phyloP scores from a whole-genome alignment of 2,113 vertebrate genomes.

The Hyaena hyaena region DNA sequence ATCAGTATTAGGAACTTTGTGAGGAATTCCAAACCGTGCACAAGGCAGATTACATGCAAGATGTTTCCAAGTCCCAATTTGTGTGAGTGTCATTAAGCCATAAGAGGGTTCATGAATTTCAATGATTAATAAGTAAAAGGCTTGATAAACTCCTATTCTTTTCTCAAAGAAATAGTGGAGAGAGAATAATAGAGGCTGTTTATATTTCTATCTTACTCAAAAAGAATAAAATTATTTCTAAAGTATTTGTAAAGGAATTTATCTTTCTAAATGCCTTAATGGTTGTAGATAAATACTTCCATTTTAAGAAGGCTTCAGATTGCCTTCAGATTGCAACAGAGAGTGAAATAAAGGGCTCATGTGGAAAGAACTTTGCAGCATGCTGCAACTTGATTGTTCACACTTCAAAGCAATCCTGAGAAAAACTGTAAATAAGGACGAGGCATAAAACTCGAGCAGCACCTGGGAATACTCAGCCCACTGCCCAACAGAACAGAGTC shows the following conservation, averaged over 20 bases:
- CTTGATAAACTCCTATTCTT: background rate
- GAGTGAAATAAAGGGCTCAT: slow-evolving; percentile 72
- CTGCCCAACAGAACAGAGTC: slow-evolving; percentile 83
- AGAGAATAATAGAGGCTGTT: background rate
- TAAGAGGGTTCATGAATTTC: background rate
- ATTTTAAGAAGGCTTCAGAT: slow-evolving; percentile 66
- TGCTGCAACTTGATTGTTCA: slow-evolving; percentile 81
- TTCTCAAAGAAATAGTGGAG: background rate
- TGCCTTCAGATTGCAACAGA: slow-evolving; percentile 66
- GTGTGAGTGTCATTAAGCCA: background rate
- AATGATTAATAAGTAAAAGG: slow-evolving; percentile 1
- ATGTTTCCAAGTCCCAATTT: background rate
- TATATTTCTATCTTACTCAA: background rate
- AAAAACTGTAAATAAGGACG: slow-evolving; percentile 88
- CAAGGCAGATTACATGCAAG: background rate
- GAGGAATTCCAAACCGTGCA: background rate
- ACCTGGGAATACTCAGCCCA: slow-evolving; percentile 87
- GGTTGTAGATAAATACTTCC: slow-evolving; percentile 64
- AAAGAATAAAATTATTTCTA: slow-evolving; percentile 59
- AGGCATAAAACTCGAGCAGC: slow-evolving; percentile 83
- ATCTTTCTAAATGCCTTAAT: slow-evolving; percentile 59
- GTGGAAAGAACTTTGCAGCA: slow-evolving; percentile 75
- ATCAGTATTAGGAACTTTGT: background rate
- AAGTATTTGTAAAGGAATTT: slow-evolving; percentile 61
- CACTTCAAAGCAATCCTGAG: slow-evolving; percentile 86